phyloP scores from a whole-genome alignment of 2,888 invertebrate species.

The Halocaridina rubra region DNA sequence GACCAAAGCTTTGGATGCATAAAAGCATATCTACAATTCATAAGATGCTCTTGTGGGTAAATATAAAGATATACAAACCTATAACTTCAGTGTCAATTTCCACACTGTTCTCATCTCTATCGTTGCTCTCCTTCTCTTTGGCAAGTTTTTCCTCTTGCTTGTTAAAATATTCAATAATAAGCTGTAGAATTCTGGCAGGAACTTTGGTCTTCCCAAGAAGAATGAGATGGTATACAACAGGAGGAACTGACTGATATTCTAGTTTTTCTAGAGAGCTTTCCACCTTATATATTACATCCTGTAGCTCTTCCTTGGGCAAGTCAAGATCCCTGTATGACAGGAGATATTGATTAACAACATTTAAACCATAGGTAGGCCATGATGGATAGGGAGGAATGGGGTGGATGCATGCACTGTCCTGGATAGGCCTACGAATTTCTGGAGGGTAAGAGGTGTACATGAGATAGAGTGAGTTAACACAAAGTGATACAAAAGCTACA shows the following conservation, averaged over 20 bases:
- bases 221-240: slow-evolving; percentile 53
- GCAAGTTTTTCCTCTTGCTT: slow-evolving; percentile 34
- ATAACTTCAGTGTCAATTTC: slow-evolving; percentile 12
- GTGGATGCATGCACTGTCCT: no score
- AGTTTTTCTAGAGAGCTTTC: slow-evolving; percentile 36
- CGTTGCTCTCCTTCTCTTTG: neutral
- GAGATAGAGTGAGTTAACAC: no score
- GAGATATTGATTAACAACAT: neutral
- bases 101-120: neutral
- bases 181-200: slow-evolving; percentile 15
- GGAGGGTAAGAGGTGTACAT: no score
- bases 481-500: no score
- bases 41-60: no score
- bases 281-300: slow-evolving; percentile 56
- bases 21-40: no score
- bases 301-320: slow-evolving; percentile 47
- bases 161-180: slow-evolving; percentile 40
- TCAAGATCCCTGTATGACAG: slow-evolving; percentile 41
- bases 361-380: neutral
- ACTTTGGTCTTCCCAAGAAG: slow-evolving; percentile 34
- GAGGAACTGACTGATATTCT: slow-evolving; percentile 59
- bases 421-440: no score
- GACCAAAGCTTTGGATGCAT: no score
- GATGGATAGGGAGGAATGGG: neutral
- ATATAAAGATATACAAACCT: slow-evolving; percentile 30